Percentiles rank a stretch among this genome's conserved stretches.
phyloP scores from a whole-genome alignment of 2,888 invertebrate species.

The Graphium colonna region DNA sequence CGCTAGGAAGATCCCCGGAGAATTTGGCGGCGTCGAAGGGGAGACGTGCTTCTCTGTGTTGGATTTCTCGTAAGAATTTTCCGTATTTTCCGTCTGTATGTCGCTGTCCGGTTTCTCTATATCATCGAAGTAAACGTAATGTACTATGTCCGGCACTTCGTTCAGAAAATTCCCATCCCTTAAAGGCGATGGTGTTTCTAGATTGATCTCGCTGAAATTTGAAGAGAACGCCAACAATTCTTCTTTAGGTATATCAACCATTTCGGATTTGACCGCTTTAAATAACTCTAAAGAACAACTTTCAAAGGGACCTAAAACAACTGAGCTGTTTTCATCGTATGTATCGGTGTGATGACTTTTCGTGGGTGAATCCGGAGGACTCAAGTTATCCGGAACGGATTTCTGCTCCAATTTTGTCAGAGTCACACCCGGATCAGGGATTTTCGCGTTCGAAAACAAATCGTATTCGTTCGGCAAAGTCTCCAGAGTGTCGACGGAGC shows the following conservation, averaged over 20 bases:
- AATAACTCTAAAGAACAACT: slow-evolving; percentile 75
- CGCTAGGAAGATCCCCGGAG: slow-evolving; percentile 62
- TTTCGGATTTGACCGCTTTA: slow-evolving; percentile 72
- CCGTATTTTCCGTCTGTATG: slow-evolving; percentile 39
- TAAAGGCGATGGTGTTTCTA: slow-evolving; percentile 70
- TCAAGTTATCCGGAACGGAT: slow-evolving; percentile 52
- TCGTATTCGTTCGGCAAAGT: slow-evolving; percentile 33
- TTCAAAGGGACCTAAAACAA: slow-evolving; percentile 80
- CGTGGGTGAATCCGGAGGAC: slow-evolving; percentile 69
- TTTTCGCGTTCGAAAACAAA: slow-evolving; percentile 43
- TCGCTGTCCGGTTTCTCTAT: slow-evolving; percentile 48
- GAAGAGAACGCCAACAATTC: slow-evolving; percentile 77
- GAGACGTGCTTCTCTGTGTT: slow-evolving; percentile 60
- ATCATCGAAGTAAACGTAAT: slow-evolving; percentile 59
- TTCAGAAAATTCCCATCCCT: slow-evolving; percentile 69
- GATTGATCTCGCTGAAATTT: slow-evolving; percentile 73
- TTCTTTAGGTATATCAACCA: slow-evolving; percentile 64
- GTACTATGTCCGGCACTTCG: slow-evolving; percentile 67
- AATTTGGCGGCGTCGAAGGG: slow-evolving; percentile 68
- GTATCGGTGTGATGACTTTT: slow-evolving; percentile 71
- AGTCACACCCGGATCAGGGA: slow-evolving; percentile 41
- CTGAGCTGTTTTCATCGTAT: slow-evolving; percentile 73
- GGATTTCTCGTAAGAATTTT: slow-evolving; percentile 51
- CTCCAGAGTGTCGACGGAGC: slow-evolving; percentile 46
- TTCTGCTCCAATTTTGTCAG: slow-evolving; percentile 55